phyloP scores from a whole-genome alignment of 2,113 vertebrate genomes.

The Pteropus alecto region DNA sequence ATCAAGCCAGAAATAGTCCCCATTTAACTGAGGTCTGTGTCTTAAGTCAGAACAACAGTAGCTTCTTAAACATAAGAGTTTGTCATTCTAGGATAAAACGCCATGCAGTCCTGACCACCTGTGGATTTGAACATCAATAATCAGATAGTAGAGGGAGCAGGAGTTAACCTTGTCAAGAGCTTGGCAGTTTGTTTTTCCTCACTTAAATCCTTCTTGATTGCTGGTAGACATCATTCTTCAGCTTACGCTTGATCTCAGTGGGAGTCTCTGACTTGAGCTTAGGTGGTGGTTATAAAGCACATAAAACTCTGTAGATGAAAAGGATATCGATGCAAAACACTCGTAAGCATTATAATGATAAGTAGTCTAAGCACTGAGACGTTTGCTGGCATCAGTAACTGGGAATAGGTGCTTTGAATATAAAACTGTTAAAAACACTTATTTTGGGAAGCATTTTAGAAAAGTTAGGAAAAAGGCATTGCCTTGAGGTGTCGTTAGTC shows the following conservation, averaged over 20 bases:
- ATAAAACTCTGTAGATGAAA: conserved; percentile 32
- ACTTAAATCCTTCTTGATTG: not conserved
- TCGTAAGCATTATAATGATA: conserved; percentile 5
- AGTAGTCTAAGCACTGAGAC: not conserved
- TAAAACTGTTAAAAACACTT: not conserved
- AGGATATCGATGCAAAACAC: not conserved
- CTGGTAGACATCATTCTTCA: not conserved
- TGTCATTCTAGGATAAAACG: not conserved
- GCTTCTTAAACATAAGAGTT: not conserved
- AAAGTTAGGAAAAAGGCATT: not conserved
- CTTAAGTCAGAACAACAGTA: not conserved
- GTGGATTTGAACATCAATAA: conserved; percentile 7
- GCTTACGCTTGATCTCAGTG: not conserved
- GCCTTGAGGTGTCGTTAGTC: not conserved
- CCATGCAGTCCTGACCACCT: not conserved
- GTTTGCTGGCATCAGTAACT: not conserved
- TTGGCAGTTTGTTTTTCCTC: not conserved
- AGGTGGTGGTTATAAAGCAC: not conserved
- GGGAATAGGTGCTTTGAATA: not conserved
- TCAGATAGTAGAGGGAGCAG: not conserved
- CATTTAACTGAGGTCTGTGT: not conserved
- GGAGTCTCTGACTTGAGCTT: not conserved
- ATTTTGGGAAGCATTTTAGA: not conserved
- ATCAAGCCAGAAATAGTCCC: not conserved
- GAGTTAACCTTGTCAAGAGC: not conserved